Evolutionary conservation across 2,888 invertebrate species (phyloP), one percentile per base, ranked within the genome.

Genomic region (Caenorhabditis sulstoni): DNA sequence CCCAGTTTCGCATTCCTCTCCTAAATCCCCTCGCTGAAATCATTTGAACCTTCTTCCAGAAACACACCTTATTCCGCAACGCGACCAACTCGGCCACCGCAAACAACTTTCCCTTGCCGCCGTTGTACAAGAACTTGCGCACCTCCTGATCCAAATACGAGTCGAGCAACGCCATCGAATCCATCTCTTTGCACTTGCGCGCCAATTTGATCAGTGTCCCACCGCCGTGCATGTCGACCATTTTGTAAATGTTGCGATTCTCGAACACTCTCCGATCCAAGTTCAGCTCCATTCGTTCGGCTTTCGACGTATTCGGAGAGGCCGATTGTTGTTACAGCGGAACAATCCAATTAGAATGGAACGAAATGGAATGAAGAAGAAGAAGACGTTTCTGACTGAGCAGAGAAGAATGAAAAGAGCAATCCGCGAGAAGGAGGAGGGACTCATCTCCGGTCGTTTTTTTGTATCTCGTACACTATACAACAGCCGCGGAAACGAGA

Each of bases 161-260:
- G 22, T 84, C 84, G 8, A 84, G 53, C n/a, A 84, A 65, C 4
- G 39, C 65, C 41, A 45, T 50, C 8, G 52, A 65, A n/a, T 47
- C 52, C 8, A 74, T 14, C n/a, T 79, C 70, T 57, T 79, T 74
- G 66, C 79, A 79, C 11, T 67, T 58, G 50, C 83, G 87, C 80
- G 88, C 95, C 93, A 96, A 93, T 89, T 95, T 95, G 7, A 96
- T 95, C 29, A 96, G 91, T 12, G 95, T 92, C 68, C 96, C 97
- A 35, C 95, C 95, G 81, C 97, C 95, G 94, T 96, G 96, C 65
- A 97, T 92, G 92, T 96, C 95, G 5, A 95, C 94, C 62, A 96
- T 92, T 90, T 95, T 95, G 90, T 97, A 97, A 61, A 96, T 75
- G n/a, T 59, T 62, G 23, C 52, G 45, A 41, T 78, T 62, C 37